Conservation (phyloP, 1,140 invertebrate genomes). For the Aricia agestis region DNA sequence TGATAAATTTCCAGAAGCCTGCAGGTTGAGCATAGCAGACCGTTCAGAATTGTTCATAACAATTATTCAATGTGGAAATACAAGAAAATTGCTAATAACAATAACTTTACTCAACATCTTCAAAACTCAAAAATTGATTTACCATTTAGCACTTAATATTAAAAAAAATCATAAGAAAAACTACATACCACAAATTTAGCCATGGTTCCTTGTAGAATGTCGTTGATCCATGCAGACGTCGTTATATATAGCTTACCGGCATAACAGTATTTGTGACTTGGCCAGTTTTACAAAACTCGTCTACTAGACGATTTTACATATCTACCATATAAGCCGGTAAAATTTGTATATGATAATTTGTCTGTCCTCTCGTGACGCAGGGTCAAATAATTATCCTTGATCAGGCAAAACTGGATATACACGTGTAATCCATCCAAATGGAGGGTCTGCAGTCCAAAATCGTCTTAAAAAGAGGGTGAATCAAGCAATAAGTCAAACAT, state of each 20-base stretch:
- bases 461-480: too few species aligned
- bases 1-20: too few species aligned
- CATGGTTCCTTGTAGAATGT: neutral
- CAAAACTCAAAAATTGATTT: neutral
- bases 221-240: neutral
- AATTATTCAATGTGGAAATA: too few species aligned
- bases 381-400: neutral
- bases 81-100: too few species aligned
- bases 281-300: neutral
- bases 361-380: neutral
- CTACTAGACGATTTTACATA: neutral
- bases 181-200: neutral
- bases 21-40: too few species aligned
- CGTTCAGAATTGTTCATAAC: too few species aligned
- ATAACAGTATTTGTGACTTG: neutral
- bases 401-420: too few species aligned
- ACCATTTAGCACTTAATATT: too few species aligned
- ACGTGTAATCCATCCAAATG: too few species aligned
- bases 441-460: too few species aligned
- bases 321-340: neutral
- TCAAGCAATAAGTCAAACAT: too few species aligned
- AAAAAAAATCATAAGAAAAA: neutral
- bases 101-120: neutral
- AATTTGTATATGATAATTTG: neutral
- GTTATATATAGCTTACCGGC: neutral